Conservation (phyloP, 2,113 vertebrate species). For the Speoplatyrhinus poulsoni region DNA sequence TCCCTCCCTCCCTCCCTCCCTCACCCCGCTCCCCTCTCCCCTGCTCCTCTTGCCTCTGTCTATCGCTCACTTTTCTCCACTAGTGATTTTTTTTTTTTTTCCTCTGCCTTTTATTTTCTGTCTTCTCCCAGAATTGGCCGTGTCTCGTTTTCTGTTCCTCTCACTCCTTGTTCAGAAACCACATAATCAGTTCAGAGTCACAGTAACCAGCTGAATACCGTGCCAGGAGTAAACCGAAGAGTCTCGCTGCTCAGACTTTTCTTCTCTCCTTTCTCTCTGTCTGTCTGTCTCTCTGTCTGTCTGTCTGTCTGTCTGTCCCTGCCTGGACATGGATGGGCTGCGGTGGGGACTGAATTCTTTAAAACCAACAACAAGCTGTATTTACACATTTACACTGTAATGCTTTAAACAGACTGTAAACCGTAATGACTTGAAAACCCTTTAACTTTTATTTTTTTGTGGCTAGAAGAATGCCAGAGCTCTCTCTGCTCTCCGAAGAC, state of each 20-base stretch:
- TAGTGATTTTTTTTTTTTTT: slow-evolving; percentile 50
- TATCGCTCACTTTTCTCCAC: slow-evolving; percentile 14
- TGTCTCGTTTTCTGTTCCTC: slow-evolving; percentile 22
- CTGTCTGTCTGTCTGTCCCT: slow-evolving; percentile 18
- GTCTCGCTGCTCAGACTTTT: neutral
- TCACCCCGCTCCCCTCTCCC: slow-evolving; percentile 61
- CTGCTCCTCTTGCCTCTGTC: slow-evolving; percentile 77
- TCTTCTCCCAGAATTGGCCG: slow-evolving; percentile 5
- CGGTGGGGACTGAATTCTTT: too few species aligned
- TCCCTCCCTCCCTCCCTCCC: slow-evolving; percentile 73
- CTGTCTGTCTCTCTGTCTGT: slow-evolving; percentile 22
- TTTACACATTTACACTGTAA: too few species aligned
- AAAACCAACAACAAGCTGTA: too few species aligned
- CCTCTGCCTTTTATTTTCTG: slow-evolving; percentile 47
- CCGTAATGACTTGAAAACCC: too few species aligned
- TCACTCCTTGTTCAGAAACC: slow-evolving; percentile 32
- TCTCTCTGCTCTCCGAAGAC: too few species aligned
- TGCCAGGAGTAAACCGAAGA: slow-evolving; percentile 14
- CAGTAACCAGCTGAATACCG: neutral
- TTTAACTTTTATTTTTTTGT: too few species aligned
- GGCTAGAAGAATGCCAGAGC: too few species aligned
- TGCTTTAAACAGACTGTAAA: too few species aligned
- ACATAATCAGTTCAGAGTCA: slow-evolving; percentile 23
- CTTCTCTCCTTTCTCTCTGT: slow-evolving; percentile 17
- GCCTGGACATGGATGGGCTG: too few species aligned